phyloP scores from a whole-genome alignment of 1,140 invertebrate genomes.

The Spodoptera litura region DNA sequence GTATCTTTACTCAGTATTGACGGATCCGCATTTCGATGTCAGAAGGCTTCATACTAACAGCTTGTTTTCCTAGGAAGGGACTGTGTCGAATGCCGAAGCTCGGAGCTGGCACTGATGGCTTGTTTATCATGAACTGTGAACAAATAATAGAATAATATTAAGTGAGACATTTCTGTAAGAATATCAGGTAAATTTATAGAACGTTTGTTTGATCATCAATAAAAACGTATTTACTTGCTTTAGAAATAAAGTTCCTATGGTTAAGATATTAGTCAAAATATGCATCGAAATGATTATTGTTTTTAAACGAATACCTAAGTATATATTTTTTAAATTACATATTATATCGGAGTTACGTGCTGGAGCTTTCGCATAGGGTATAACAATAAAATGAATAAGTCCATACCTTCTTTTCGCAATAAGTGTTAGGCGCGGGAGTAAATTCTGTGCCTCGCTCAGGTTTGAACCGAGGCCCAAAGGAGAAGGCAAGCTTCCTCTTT shows the following conservation, averaged over 20 bases:
- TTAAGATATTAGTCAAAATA: too few species aligned
- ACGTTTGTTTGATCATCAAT: too few species aligned
- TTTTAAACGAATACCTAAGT: too few species aligned
- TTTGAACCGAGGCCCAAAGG: constrained; percentile 62
- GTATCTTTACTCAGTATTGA: background rate
- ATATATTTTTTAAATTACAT: too few species aligned
- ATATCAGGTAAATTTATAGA: too few species aligned
- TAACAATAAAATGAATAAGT: background rate
- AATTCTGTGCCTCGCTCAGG: constrained; percentile 52
- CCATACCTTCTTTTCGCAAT: constrained; percentile 77
- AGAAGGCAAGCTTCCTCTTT: constrained; percentile 67
- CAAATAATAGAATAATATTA: constrained; percentile 45
- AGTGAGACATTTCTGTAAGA: too few species aligned
- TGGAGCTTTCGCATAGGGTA: too few species aligned
- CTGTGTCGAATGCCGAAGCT: constrained; percentile 92
- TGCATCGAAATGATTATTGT: too few species aligned
- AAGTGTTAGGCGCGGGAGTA: constrained; percentile 69
- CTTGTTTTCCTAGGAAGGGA: constrained; percentile 85
- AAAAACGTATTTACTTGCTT: too few species aligned
- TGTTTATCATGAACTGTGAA: constrained; percentile 67
- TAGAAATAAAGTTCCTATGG: too few species aligned
- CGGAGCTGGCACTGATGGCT: constrained; percentile 84
- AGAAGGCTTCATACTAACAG: constrained; percentile 62
- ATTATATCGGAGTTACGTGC: too few species aligned
- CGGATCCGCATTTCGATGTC: constrained; percentile 52